Conservation (phyloP, 2,888 invertebrate species). For the Serrognathus titanus region DNA sequence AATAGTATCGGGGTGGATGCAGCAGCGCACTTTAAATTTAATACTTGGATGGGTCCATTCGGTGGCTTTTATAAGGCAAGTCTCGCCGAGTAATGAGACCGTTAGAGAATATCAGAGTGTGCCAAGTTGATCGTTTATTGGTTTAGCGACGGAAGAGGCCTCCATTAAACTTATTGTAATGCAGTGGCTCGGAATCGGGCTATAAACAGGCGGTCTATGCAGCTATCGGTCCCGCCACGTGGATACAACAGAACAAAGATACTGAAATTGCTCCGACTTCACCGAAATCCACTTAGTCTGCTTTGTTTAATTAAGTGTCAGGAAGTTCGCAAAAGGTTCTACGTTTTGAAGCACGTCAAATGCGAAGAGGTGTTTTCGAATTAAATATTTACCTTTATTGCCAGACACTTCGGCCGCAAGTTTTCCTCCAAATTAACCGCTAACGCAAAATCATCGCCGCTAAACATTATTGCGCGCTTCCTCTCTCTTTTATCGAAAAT, state of each 20-base stretch:
- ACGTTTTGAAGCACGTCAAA: conserved; percentile 13
- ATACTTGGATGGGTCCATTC: conserved; percentile 13
- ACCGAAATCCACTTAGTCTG: background rate
- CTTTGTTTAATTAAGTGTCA: conserved; percentile 18
- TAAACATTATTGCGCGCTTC: no score
- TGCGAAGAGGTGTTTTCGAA: conserved; percentile 18
- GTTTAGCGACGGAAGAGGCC: conserved; percentile 11
- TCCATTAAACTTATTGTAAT: conserved; percentile 16
- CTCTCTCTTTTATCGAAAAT: no score
- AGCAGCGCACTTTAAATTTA: conserved; percentile 14
- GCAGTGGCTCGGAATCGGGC: conserved; percentile 4
- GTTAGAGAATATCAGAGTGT: conserved; percentile 24
- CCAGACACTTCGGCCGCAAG: conserved; percentile 7
- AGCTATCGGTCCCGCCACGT: background rate
- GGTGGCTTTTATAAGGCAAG: conserved; percentile 14
- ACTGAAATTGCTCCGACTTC: background rate
- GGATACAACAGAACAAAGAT: conserved; percentile 1
- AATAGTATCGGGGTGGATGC: conserved; percentile 5
- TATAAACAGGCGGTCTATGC: background rate
- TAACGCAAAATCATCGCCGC: background rate
- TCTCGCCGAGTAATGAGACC: conserved; percentile 19
- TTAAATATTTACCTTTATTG: conserved; percentile 21
- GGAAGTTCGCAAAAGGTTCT: conserved; percentile 12
- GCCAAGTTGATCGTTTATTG: conserved; percentile 27
- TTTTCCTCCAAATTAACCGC: background rate